phyloP scores from a whole-genome alignment of 1,140 invertebrate genomes.

The Orchesella cincta region DNA sequence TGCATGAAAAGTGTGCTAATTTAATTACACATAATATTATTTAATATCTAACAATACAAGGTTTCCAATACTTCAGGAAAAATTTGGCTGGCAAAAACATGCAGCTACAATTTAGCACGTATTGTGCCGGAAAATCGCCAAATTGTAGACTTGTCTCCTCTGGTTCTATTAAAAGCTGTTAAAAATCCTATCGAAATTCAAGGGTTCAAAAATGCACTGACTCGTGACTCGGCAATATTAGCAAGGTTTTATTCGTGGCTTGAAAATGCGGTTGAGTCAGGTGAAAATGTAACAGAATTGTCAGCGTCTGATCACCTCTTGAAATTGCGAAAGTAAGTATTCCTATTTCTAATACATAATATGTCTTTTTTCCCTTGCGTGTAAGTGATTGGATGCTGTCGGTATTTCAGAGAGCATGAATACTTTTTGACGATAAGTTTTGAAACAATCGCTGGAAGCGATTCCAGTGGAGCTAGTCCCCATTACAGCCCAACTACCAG shows the following conservation, averaged over 20 bases:
- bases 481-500: constrained; percentile 78
- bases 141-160: constrained; percentile 58
- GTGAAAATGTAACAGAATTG: constrained; percentile 76
- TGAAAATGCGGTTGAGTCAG: constrained; percentile 67
- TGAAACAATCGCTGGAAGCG: constrained; percentile 84
- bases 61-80: constrained; percentile 53
- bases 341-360: too few species aligned
- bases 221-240: constrained; percentile 84
- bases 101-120: constrained; percentile 68
- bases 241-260: constrained; percentile 84
- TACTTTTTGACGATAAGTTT: constrained; percentile 84
- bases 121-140: constrained; percentile 62
- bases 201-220: constrained; percentile 81
- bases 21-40: too few species aligned
- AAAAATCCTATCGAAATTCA: constrained; percentile 88
- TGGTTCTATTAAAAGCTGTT: constrained; percentile 78
- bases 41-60: not conserved
- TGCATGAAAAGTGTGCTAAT: too few species aligned
- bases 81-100: constrained; percentile 69
- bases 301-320: constrained; percentile 80
- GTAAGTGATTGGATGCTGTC: too few species aligned
- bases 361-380: constrained; percentile 31
- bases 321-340: constrained; percentile 71
- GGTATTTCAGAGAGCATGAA: not conserved
- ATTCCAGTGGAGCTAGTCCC: constrained; percentile 87